Evolutionary conservation across 2,113 vertebrate species (phyloP).

Genomic region (Lagopus muta): DNA sequence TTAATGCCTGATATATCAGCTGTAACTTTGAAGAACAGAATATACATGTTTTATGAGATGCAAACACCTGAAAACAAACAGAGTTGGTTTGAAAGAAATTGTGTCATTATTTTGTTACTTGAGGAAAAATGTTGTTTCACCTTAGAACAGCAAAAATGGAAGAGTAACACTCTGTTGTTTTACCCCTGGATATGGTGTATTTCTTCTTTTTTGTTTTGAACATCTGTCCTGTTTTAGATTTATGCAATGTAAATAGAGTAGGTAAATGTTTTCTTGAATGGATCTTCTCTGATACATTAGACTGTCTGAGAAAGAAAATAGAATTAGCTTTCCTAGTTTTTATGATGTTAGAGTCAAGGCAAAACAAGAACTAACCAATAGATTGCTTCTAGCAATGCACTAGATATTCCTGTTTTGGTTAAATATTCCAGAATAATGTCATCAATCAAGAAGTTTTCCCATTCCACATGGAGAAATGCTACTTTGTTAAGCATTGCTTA

Average conservation of each 20-base stretch:
- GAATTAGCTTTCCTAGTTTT: not conserved
- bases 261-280: not conserved
- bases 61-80: not conserved
- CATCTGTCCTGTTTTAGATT: not conserved
- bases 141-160: not conserved
- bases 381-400: not conserved
- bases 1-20: not conserved
- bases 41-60: not conserved
- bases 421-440: conserved; percentile 12
- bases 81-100: not conserved
- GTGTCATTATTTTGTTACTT: not conserved
- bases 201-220: not conserved
- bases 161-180: not conserved
- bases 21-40: not conserved
- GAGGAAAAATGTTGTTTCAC: not conserved
- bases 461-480: not conserved
- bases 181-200: not conserved
- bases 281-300: not conserved
- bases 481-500: conserved; percentile 47
- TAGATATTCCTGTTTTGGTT: not conserved
- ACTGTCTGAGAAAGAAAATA: not conserved
- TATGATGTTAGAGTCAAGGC: not conserved
- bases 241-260: not conserved
- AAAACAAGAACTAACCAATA: not conserved
- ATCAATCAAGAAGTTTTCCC: conserved; percentile 45